phyloP scores from a whole-genome alignment of 2,113 vertebrate genomes.

The Bucco capensis region DNA sequence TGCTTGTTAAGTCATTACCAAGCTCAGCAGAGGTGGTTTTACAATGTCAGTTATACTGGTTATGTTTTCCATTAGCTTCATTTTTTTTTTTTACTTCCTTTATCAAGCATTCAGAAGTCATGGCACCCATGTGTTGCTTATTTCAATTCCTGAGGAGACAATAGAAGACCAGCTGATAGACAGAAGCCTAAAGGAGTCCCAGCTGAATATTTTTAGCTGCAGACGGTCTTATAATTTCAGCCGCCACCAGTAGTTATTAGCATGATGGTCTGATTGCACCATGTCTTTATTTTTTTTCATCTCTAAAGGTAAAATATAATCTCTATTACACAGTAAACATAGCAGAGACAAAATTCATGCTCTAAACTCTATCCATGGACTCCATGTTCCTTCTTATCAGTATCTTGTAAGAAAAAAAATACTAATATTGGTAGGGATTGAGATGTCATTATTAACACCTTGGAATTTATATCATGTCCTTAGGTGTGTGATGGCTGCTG shows the following conservation, averaged over 20 bases:
- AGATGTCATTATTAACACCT: background rate
- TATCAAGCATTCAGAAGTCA: background rate
- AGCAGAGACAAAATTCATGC: background rate
- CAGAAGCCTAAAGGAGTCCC: conserved; percentile 12
- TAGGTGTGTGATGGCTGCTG: background rate
- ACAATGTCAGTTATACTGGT: background rate
- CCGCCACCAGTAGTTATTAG: conserved; percentile 11
- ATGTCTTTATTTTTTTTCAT: background rate
- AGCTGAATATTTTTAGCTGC: conserved; percentile 19
- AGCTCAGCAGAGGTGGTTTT: background rate
- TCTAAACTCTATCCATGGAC: background rate
- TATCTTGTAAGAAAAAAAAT: background rate
- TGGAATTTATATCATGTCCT: background rate
- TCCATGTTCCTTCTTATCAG: background rate
- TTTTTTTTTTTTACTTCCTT: conserved; percentile 20
- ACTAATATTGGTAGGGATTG: background rate
- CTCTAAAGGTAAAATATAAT: background rate
- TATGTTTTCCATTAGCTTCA: conserved; percentile 4
- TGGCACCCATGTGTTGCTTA: conserved; percentile 13
- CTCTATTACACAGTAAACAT: background rate
- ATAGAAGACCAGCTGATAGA: conserved; percentile 4
- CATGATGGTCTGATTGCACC: background rate
- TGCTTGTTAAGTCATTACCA: background rate
- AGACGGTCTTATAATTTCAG: background rate
- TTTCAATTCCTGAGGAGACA: background rate